phyloP scores from a whole-genome alignment of 2,888 invertebrate genomes.

The Ypsolopha sequella region DNA sequence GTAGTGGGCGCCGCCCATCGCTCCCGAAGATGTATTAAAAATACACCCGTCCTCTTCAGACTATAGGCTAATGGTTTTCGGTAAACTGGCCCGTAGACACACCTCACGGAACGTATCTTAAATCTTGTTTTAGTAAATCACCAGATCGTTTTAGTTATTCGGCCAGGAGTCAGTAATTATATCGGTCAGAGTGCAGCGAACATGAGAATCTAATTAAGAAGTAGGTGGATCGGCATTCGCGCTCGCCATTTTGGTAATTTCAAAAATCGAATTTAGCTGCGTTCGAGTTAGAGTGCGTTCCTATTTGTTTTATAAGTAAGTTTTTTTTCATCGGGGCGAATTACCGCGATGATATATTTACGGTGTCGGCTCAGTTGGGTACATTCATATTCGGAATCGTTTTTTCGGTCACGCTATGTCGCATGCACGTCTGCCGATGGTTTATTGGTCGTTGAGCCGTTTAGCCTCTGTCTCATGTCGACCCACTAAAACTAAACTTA shows the following conservation, averaged over 20 bases:
- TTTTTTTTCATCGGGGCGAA: slow-evolving; percentile 22
- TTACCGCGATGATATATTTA: slow-evolving; percentile 62
- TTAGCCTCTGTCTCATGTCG: slow-evolving; percentile 42
- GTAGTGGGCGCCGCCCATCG: slow-evolving; percentile 68
- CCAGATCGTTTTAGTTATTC: slow-evolving; percentile 50
- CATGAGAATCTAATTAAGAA: slow-evolving; percentile 66
- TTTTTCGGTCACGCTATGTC: slow-evolving; percentile 68
- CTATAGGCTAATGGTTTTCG: slow-evolving; percentile 67
- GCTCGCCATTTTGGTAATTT: slow-evolving; percentile 31
- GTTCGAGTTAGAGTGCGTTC: slow-evolving; percentile 11
- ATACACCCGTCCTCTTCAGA: slow-evolving; percentile 63
- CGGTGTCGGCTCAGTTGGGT: slow-evolving; percentile 30
- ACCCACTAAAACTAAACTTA: slow-evolving; percentile 31
- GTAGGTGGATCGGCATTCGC: slow-evolving; percentile 34
- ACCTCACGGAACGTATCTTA: slow-evolving; percentile 48
- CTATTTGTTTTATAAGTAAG: slow-evolving; percentile 16
- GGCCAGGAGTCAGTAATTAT: slow-evolving; percentile 64
- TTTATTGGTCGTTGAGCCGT: slow-evolving; percentile 50
- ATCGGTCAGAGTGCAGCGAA: slow-evolving; percentile 68
- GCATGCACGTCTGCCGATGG: slow-evolving; percentile 61
- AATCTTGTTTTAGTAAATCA: slow-evolving; percentile 66
- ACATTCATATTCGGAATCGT: slow-evolving; percentile 55
- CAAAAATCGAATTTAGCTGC: slow-evolving; percentile 23
- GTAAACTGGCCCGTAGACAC: slow-evolving; percentile 64
- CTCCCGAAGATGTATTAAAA: slow-evolving; percentile 65